Conservation (phyloP, 1,140 invertebrate species). For the Diachasmimorpha longicaudata region DNA sequence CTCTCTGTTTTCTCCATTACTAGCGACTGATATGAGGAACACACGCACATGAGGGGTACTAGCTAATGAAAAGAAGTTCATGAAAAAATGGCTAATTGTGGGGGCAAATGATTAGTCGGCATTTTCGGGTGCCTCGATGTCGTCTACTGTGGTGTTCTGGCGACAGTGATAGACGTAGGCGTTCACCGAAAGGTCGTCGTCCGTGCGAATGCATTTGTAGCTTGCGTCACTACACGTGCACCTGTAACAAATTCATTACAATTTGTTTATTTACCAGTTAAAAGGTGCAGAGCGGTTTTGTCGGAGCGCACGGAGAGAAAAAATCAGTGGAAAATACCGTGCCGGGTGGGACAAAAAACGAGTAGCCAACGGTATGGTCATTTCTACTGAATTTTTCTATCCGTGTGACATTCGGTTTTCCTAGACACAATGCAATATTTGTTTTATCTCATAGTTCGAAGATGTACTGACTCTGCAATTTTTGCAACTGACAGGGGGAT, state of each 20-base stretch:
- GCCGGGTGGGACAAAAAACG: too few relatives aligned
- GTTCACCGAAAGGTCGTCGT: slow-evolving; percentile 67
- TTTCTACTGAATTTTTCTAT: too few relatives aligned
- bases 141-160: slow-evolving; percentile 46
- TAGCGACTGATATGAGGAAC: not conserved
- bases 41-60: not conserved
- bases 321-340: too few relatives aligned
- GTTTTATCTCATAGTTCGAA: too few relatives aligned
- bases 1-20: not conserved
- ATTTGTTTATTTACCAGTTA: not conserved
- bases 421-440: too few relatives aligned
- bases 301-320: too few relatives aligned
- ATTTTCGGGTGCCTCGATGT: slow-evolving; percentile 44
- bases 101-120: slow-evolving; percentile 30
- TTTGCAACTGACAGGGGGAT: too few relatives aligned
- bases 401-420: too few relatives aligned
- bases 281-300: too few relatives aligned
- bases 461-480: too few relatives aligned
- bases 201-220: slow-evolving; percentile 61
- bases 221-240: slow-evolving; percentile 63
- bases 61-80: slow-evolving; percentile 9
- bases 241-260: slow-evolving; percentile 53
- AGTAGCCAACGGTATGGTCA: too few relatives aligned
- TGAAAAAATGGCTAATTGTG: not conserved
- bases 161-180: slow-evolving; percentile 69